Percentiles rank a stretch among this genome's conserved stretches.
Evolutionary conservation across 2,113 vertebrate genomes (phyloP).

Genomic region (Dinomys branickii): DNA sequence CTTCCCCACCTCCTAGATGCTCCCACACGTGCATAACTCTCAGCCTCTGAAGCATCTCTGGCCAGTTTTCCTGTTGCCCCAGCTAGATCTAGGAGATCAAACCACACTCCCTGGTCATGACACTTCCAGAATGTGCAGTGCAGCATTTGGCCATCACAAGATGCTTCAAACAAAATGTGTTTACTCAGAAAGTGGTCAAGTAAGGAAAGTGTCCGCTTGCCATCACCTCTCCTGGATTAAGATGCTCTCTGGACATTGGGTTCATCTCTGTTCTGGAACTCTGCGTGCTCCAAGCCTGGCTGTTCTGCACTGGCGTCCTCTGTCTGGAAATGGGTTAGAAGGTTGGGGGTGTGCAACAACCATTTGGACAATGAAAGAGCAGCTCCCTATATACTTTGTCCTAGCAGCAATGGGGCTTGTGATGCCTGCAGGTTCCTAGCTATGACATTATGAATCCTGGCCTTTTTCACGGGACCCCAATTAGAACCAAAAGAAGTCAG

Average conservation of each 20-base stretch:
- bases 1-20: background rate
- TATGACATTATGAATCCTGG: background rate
- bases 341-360: background rate
- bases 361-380: background rate
- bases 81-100: background rate
- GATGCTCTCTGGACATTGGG: background rate
- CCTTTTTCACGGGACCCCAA: fast-evolving
- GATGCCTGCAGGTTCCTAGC: fast-evolving
- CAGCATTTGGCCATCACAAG: fast-evolving
- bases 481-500: fast-evolving
- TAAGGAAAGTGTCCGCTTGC: fast-evolving
- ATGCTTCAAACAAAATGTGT: background rate
- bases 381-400: fast-evolving
- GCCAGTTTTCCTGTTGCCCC: background rate
- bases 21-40: background rate
- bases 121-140: fast-evolving
- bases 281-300: background rate
- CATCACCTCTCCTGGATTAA: too few species aligned
- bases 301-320: background rate
- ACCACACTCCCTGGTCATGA: fast-evolving
- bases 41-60: fast-evolving
- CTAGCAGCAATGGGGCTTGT: background rate
- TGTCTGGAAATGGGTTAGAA: background rate
- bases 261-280: background rate
- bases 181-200: background rate